Evolutionary conservation across 1,140 invertebrate genomes (phyloP).

Genomic region (Drosophila repleta): DNA sequence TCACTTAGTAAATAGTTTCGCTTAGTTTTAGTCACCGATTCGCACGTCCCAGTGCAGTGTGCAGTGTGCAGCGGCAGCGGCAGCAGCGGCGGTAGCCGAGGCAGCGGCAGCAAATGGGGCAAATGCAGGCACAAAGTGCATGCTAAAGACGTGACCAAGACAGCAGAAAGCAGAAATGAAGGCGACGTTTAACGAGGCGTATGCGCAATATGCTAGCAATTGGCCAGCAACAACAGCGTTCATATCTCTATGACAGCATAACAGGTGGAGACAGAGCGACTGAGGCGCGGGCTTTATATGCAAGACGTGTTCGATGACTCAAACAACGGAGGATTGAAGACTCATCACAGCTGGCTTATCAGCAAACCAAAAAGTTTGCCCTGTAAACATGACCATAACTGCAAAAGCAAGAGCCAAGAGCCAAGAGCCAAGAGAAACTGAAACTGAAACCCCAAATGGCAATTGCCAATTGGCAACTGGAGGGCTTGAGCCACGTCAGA

Average conservation of each 20-base stretch:
- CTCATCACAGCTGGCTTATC: conserved; percentile 49
- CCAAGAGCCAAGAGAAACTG: conserved; percentile 13
- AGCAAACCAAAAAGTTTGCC: conserved; percentile 75
- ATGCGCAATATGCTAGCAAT: conserved; percentile 56
- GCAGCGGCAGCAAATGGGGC: conserved; percentile 35
- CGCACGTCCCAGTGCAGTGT: conserved; percentile 39
- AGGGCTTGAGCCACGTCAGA: conserved; percentile 13
- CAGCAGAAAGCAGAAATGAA: conserved; percentile 35
- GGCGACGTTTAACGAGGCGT: conserved; percentile 57
- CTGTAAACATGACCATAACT: conserved; percentile 51
- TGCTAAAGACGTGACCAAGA: conserved; percentile 70
- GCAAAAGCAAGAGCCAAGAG: conserved; percentile 8
- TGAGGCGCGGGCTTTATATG: background rate
- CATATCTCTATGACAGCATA: conserved; percentile 45
- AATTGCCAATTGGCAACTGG: conserved; percentile 8
- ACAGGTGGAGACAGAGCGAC: background rate
- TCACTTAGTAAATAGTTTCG: conserved; percentile 18
- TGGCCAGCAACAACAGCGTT: conserved; percentile 18
- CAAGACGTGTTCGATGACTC: conserved; percentile 59
- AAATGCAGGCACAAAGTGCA: conserved; percentile 59
- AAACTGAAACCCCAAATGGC: conserved; percentile 28
- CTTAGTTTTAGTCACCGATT: conserved; percentile 27
- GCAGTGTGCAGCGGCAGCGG: background rate
- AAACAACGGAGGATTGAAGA: conserved; percentile 18
- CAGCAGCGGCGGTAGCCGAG: background rate